Conservation (phyloP, 1,140 invertebrate species). For the Calliphora vicina region DNA sequence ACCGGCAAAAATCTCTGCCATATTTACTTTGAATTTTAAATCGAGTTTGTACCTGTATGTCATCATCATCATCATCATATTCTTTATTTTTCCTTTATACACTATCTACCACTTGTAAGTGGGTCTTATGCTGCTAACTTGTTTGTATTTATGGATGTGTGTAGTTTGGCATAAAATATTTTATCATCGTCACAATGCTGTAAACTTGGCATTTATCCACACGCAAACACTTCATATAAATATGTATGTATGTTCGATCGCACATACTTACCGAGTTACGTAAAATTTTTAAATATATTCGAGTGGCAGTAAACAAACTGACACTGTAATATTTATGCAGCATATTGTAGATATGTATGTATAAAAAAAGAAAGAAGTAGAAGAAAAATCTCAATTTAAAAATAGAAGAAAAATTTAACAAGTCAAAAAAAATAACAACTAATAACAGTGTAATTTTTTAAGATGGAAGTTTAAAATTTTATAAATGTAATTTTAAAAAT, state of each 20-base stretch:
- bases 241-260: not conserved
- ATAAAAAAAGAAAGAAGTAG: not conserved
- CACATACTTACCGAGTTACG: not conserved
- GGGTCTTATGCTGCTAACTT: not conserved
- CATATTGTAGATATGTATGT: not conserved
- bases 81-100: not conserved
- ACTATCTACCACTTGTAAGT: not conserved
- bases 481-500: no score
- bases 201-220: slow-evolving; percentile 28
- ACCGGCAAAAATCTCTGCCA: not conserved
- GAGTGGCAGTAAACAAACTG: not conserved
- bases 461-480: no score
- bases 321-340: slow-evolving; percentile 5
- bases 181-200: not conserved
- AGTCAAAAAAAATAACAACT: not conserved
- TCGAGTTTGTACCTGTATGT: no score
- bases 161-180: slow-evolving; percentile 19
- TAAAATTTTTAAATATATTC: not conserved
- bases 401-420: not conserved
- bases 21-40: not conserved
- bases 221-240: slow-evolving; percentile 1
- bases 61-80: no score
- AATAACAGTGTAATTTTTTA: not conserved
- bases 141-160: not conserved
- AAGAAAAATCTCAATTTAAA: not conserved